A percentile compares a stretch with the other conserved stretches of the same genome.
Evolutionary conservation across 2,888 invertebrate species (phyloP).

Genomic region (Calliopum simillimum): DNA sequence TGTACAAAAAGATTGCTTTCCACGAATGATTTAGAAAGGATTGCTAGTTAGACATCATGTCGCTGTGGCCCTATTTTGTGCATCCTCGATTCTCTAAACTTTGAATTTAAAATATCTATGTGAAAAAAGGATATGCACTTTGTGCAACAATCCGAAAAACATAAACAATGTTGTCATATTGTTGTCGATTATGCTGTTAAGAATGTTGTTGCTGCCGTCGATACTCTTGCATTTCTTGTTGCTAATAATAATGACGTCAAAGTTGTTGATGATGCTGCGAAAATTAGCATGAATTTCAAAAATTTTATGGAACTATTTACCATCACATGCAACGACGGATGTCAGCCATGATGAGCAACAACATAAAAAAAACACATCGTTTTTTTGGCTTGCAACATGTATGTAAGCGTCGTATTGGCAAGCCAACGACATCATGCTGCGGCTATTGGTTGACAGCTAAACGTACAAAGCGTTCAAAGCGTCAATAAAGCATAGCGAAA

Average conservation of each 20-base stretch:
- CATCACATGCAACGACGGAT: conserved; percentile 10
- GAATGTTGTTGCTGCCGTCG: not conserved
- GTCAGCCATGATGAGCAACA: conserved; percentile 1
- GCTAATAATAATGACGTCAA: not conserved
- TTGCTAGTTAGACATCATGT: too few species aligned
- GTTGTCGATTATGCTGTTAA: not conserved
- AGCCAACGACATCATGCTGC: conserved; percentile 1
- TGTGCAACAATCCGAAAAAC: not conserved
- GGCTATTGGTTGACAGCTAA: not conserved
- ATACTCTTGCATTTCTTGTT: not conserved
- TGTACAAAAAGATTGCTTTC: too few species aligned
- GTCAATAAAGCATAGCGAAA: not conserved
- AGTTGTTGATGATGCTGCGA: conserved; percentile 15
- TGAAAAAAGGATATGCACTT: too few species aligned
- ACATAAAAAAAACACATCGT: not conserved
- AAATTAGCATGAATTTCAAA: conserved; percentile 27
- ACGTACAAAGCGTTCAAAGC: not conserved
- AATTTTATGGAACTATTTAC: conserved; percentile 18
- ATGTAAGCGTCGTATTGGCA: too few species aligned
- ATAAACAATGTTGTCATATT: not conserved
- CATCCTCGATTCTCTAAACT: not conserved
- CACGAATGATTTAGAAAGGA: too few species aligned
- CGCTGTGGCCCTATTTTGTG: too few species aligned
- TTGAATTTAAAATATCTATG: not conserved
- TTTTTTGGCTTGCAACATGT: too few species aligned